Evolutionary conservation across 2,113 vertebrate genomes (phyloP).

Genomic region (Dissostichus mawsoni): DNA sequence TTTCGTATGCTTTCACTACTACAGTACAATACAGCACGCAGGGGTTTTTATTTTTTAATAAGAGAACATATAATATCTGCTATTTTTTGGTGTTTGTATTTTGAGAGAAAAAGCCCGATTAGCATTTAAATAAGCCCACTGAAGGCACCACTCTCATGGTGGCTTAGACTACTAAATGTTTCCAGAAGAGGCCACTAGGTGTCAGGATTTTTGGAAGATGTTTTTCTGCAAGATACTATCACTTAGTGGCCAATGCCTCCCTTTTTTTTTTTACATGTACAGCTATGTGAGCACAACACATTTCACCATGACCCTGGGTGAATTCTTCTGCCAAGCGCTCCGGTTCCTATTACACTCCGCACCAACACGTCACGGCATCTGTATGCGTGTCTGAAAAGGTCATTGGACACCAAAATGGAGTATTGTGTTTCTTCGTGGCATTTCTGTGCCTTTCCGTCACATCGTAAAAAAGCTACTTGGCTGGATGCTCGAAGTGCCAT

Average conservation of each 20-base stretch:
- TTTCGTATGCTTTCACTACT: no score
- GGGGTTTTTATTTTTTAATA: no score
- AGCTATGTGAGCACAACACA: neutral
- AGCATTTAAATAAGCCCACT: neutral
- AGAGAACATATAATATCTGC: no score
- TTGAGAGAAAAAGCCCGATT: no score
- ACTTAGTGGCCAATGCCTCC: neutral
- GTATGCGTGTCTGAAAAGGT: slow-evolving; percentile 41
- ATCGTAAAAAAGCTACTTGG: slow-evolving; percentile 21
- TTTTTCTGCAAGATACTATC: neutral
- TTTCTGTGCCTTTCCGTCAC: slow-evolving; percentile 9
- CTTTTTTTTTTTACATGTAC: neutral
- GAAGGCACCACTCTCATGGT: neutral
- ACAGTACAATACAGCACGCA: no score
- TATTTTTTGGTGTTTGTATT: no score
- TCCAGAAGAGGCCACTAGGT: slow-evolving; percentile 50
- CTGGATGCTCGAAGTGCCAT: slow-evolving; percentile 12
- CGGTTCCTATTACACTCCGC: slow-evolving; percentile 22
- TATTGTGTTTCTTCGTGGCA: slow-evolving; percentile 16
- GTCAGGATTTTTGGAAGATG: slow-evolving; percentile 38
- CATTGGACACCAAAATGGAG: slow-evolving; percentile 1
- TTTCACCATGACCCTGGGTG: neutral
- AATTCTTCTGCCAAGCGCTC: slow-evolving; percentile 1
- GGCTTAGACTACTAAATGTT: neutral
- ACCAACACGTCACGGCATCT: slow-evolving; percentile 9